phyloP scores from a whole-genome alignment of 2,113 vertebrate genomes.

The Microcebus tavaratra region DNA sequence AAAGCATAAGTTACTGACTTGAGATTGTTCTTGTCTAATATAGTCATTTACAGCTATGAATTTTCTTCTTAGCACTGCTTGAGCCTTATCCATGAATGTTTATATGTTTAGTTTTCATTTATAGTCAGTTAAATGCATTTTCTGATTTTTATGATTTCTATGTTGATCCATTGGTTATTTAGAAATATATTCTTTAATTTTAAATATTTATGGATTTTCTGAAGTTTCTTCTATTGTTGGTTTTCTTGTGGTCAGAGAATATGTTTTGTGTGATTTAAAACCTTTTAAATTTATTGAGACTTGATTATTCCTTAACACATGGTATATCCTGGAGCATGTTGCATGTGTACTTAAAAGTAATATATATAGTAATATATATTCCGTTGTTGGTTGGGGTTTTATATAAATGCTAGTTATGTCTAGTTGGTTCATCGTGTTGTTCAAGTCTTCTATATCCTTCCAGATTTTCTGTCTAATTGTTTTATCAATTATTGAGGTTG shows the following conservation, averaged over 20 bases:
- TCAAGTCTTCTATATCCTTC: not conserved
- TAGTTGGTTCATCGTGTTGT: not conserved
- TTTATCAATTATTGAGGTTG: not conserved
- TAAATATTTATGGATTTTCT: not conserved
- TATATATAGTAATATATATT: not conserved
- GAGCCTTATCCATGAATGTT: not conserved
- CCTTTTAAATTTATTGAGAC: not conserved
- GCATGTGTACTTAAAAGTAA: not conserved
- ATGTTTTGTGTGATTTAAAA: not conserved
- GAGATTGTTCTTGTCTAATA: not conserved
- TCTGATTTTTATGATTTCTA: not conserved
- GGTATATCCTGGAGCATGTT: not conserved
- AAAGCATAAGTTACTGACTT: not conserved
- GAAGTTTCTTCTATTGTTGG: not conserved
- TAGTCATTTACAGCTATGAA: not conserved
- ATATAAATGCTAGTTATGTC: not conserved
- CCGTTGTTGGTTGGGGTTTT: not conserved
- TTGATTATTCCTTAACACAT: not conserved
- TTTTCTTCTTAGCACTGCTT: not conserved
- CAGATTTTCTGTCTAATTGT: not conserved
- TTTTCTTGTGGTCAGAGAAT: not conserved
- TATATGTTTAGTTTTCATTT: not conserved
- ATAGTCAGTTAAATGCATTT: not conserved
- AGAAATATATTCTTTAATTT: not conserved
- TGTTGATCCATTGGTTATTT: not conserved